A percentile compares a stretch with the other conserved stretches of the same genome.
phyloP scores from a whole-genome alignment of 2,113 vertebrate genomes.

The Puma concolor region DNA sequence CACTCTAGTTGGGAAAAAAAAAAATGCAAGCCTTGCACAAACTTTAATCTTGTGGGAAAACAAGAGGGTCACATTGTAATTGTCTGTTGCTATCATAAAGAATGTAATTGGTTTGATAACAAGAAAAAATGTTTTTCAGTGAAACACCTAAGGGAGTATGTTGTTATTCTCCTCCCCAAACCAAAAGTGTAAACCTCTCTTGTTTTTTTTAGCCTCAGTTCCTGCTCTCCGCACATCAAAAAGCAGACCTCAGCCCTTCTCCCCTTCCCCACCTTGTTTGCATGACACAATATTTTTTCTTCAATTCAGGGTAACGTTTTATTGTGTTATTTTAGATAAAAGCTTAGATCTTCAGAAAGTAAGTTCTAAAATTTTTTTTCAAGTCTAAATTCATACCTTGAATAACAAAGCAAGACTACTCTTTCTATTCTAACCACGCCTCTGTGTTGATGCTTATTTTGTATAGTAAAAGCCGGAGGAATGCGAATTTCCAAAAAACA shows the following conservation, averaged over 20 bases:
- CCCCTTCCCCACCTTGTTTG: not conserved
- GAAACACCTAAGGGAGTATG: slow-evolving; percentile 30
- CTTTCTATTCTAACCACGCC: not conserved
- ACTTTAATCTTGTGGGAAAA: slow-evolving; percentile 69
- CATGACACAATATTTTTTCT: not conserved
- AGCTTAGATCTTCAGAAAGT: slow-evolving; percentile 24
- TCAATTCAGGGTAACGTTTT: not conserved
- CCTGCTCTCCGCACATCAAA: not conserved
- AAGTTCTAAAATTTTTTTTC: not conserved
- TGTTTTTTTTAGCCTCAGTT: not conserved
- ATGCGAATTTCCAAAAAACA: slow-evolving; percentile 93
- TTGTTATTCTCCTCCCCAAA: slow-evolving; percentile 46
- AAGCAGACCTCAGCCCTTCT: slow-evolving; percentile 12
- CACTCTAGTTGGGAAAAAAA: slow-evolving; percentile 4
- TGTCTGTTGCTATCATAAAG: slow-evolving; percentile 45
- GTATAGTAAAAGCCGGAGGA: slow-evolving; percentile 93
- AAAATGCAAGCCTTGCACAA: slow-evolving; percentile 40
- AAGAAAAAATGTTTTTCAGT: slow-evolving; percentile 59
- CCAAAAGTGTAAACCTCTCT: not conserved
- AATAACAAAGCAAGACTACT: slow-evolving; percentile 32
- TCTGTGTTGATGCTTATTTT: slow-evolving; percentile 53
- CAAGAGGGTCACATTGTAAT: slow-evolving; percentile 61
- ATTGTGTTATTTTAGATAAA: slow-evolving; percentile 44
- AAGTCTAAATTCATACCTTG: not conserved
- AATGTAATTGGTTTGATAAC: slow-evolving; percentile 71